A percentile compares a stretch with the other conserved stretches of the same genome.
phyloP scores from a whole-genome alignment of 2,797 vertebrate genomes.

The Poeciliopsis turneri region DNA sequence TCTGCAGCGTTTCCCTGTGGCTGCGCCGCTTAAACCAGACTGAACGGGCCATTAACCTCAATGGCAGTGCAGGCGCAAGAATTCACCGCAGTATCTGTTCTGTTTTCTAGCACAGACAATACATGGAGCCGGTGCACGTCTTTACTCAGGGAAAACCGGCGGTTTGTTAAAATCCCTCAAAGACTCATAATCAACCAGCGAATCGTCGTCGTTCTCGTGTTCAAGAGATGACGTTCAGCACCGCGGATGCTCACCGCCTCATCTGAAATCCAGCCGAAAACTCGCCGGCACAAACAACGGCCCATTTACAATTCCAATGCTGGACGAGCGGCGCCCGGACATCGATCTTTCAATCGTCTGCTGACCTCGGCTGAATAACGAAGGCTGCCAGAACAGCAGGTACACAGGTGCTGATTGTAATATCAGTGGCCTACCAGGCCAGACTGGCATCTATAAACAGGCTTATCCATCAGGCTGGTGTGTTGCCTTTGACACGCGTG shows the following conservation, averaged over 20 bases:
- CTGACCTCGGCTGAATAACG: slow-evolving; percentile 72
- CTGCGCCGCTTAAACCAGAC: slow-evolving; percentile 91
- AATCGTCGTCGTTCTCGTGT: not conserved
- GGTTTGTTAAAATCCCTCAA: not conserved
- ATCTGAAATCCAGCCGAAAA: slow-evolving; percentile 43
- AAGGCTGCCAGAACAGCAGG: slow-evolving; percentile 74
- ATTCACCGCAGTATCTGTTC: slow-evolving; percentile 46
- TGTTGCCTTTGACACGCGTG: slow-evolving; percentile 76
- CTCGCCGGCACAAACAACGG: slow-evolving; percentile 45
- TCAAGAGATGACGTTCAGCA: slow-evolving; percentile 16
- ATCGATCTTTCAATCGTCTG: slow-evolving; percentile 75
- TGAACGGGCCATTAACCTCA: slow-evolving; percentile 95
- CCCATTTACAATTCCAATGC: slow-evolving; percentile 73
- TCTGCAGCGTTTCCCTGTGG: slow-evolving; percentile 80
- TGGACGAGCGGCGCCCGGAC: slow-evolving; percentile 43
- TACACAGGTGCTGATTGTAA: slow-evolving; percentile 82
- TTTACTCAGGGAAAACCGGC: not conserved
- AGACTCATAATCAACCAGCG: slow-evolving; percentile 23
- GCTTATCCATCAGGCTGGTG: slow-evolving; percentile 81
- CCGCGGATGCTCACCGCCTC: slow-evolving; percentile 14
- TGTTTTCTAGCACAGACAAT: slow-evolving; percentile 31
- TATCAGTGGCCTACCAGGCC: slow-evolving; percentile 81
- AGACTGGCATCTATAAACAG: slow-evolving; percentile 81
- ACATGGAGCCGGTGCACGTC: slow-evolving; percentile 35
- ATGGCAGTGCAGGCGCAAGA: slow-evolving; percentile 86